Conservation (phyloP, 1,140 invertebrate genomes). For the Aphaenogaster rudis region DNA sequence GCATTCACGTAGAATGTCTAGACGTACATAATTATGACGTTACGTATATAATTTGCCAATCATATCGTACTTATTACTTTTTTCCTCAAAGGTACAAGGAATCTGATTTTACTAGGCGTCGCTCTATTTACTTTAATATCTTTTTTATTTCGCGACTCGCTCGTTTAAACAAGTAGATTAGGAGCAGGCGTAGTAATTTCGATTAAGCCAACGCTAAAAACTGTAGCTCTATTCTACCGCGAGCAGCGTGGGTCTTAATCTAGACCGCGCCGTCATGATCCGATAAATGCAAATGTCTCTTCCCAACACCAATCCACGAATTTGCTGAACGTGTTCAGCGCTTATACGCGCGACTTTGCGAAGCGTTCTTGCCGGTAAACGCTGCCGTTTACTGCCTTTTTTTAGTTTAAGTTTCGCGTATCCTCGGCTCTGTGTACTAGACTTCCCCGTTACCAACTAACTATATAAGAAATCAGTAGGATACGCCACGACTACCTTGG, state of each 20-base stretch:
- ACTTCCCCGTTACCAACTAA: not conserved
- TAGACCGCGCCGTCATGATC: not conserved
- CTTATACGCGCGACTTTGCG: slow-evolving; percentile 4
- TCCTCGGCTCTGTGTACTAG: not conserved
- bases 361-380: slow-evolving; percentile 3
- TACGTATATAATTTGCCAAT: slow-evolving; percentile 47
- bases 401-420: not conserved
- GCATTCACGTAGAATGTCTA: slow-evolving; percentile 27
- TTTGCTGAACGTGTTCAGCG: slow-evolving; percentile 23
- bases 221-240: not conserved
- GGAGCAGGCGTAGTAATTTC: too few species aligned
- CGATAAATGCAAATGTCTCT: slow-evolving; percentile 57
- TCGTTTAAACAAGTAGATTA: not conserved
- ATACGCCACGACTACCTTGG: not conserved
- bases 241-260: slow-evolving; percentile 4
- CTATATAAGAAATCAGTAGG: slow-evolving; percentile 25
- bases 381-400: not conserved
- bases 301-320: not conserved
- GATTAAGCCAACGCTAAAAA: slow-evolving; percentile 20
- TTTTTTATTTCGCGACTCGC: not conserved
- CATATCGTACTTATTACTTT: not conserved
- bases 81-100: not conserved
- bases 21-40: slow-evolving; percentile 39
- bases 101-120: slow-evolving; percentile 3
- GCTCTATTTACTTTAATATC: slow-evolving; percentile 17